phyloP scores from a whole-genome alignment of 2,797 vertebrate genomes.

The Carapus acus region DNA sequence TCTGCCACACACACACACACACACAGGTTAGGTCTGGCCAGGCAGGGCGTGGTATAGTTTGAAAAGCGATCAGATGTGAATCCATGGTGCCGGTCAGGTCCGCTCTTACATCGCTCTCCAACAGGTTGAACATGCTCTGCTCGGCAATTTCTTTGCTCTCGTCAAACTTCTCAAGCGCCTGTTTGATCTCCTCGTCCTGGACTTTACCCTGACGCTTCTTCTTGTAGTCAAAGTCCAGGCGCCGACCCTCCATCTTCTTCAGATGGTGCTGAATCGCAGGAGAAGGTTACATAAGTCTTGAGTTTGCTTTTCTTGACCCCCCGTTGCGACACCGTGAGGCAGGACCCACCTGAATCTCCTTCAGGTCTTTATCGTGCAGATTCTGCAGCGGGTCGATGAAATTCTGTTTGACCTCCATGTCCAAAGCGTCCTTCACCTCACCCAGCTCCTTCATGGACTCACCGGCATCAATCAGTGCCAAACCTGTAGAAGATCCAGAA shows the following conservation, averaged over 20 bases:
- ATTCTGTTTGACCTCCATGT: conserved; percentile 96
- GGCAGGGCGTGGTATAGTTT: conserved; percentile 1
- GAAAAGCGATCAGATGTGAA: background rate
- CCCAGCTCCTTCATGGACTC: conserved; percentile 89
- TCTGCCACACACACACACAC: conserved; percentile 66
- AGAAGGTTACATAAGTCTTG: background rate
- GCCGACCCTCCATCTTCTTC: conserved; percentile 93
- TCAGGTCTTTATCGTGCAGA: conserved; percentile 93
- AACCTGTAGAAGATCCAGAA: conserved; percentile 60
- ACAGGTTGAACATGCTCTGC: conserved; percentile 97
- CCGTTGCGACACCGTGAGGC: background rate
- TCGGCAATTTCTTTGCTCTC: conserved; percentile 97
- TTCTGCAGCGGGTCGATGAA: conserved; percentile 95
- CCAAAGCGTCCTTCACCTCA: conserved; percentile 90
- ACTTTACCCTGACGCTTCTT: conserved; percentile 96
- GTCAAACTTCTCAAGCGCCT: conserved; percentile 95
- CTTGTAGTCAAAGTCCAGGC: conserved; percentile 98
- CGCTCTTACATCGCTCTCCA: conserved; percentile 90
- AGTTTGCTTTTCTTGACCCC: background rate
- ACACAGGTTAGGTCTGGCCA: conserved; percentile 26
- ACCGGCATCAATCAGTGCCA: conserved; percentile 81
- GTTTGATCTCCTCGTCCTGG: conserved; percentile 91
- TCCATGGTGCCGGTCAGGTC: background rate
- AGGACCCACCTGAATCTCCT: conserved; percentile 88
- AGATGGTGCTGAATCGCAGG: conserved; percentile 80